Base-by-base conservation (phyloP, 92 coral and sea anemone species). In the Pocillopora meandrina region DNA sequence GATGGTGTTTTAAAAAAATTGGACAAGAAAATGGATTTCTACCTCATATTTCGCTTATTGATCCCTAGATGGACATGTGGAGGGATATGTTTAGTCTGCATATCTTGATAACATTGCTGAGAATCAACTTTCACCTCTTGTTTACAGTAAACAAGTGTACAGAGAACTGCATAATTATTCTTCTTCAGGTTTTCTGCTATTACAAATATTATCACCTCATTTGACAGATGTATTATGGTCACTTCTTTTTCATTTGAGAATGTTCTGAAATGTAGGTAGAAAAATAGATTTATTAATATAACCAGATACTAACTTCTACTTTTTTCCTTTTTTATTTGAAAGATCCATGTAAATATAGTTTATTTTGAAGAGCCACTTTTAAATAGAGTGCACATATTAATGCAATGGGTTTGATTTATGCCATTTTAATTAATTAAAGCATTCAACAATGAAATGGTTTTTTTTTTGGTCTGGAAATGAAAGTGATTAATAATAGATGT, bases 401-500 rank as follows among this genome's bases (percentile, higher is more conserved):
- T 13, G 14, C 3, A n/a, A 42, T 42, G n/a, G 9, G 64, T 52
- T 36, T 36, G 21, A 34, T 65, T 47, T 34, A 21, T 7, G 16
- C 9, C 12, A 20, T 21, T 36, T 64, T 21, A 78, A 63, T 64
- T 4, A 78, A 42, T 78, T 34, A 63, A 21, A 23, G 26, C 61
- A n/a, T 61, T 61, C 20, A 77, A 36, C 71, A 77, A 36, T 63
- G 12, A 34, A 77, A 63, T 35, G 16, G 42, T 62, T 78, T 65
- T 78, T 78, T 77, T n/a, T 2, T 9, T 42, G 61, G 23, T 21
- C 9, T 78, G 42, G 72, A 78, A 78, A 13, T 78, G 42, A 65
- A 74, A 55, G 71, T 36, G n/a, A 74, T 77, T 10, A 74, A 84
- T 74, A 82, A 72, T 71, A 49, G 34, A 72, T 69, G 69, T 84